Conservation (phyloP, 2,888 invertebrate genomes). For the Leuctra nigra region DNA sequence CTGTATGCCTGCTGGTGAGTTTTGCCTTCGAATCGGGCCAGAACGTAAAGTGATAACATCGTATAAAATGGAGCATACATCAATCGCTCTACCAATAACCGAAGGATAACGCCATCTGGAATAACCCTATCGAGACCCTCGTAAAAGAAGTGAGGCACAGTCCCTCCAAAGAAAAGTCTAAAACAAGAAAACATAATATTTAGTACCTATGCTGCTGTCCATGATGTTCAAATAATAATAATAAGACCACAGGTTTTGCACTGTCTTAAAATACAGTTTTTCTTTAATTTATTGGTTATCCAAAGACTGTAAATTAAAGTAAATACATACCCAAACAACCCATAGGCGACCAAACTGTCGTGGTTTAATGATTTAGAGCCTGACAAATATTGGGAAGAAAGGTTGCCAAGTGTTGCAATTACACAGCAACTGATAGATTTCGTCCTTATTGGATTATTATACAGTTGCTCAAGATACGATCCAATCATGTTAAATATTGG, state of each 20-base stretch:
- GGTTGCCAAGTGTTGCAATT: slow-evolving; percentile 64
- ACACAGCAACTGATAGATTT: slow-evolving; percentile 71
- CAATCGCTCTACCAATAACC: slow-evolving; percentile 63
- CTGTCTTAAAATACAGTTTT: slow-evolving; percentile 18
- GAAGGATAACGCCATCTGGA: slow-evolving; percentile 47
- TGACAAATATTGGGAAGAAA: slow-evolving; percentile 63
- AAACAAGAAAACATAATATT: slow-evolving; percentile 26
- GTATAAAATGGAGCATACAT: slow-evolving; percentile 66
- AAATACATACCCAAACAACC: slow-evolving; percentile 60
- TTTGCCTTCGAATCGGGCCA: slow-evolving; percentile 71
- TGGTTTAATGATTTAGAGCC: slow-evolving; percentile 55
- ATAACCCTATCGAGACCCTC: slow-evolving; percentile 53
- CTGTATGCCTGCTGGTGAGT: slow-evolving; percentile 55
- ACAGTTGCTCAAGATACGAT: slow-evolving; percentile 67
- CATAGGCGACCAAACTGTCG: slow-evolving; percentile 65
- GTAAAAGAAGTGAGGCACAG: slow-evolving; percentile 73
- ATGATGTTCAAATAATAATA: slow-evolving; percentile 9
- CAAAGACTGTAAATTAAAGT: too few species aligned
- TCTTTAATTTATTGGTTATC: slow-evolving; percentile 13
- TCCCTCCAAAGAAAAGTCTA: slow-evolving; percentile 72
- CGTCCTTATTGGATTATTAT: slow-evolving; percentile 67
- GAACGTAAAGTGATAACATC: slow-evolving; percentile 63
- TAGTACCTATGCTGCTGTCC: neutral
- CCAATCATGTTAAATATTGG: slow-evolving; percentile 61
- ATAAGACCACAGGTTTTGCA: neutral